A percentile compares a stretch with the other conserved stretches of the same genome.
phyloP scores from a whole-genome alignment of 2,888 invertebrate genomes.

The Callosobruchus maculatus region DNA sequence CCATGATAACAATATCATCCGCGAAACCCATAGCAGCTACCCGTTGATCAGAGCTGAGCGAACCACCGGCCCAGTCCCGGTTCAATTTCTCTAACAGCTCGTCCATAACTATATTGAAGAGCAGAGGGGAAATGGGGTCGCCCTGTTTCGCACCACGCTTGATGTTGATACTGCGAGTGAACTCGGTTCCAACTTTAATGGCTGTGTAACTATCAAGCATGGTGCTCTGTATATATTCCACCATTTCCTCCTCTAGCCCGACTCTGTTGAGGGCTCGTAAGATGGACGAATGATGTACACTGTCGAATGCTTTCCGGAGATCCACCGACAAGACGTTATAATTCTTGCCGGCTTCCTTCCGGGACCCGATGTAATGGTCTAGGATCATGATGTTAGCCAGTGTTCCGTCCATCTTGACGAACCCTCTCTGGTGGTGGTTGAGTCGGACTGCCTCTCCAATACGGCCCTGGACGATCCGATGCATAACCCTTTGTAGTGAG shows the following conservation, averaged over 20 bases:
- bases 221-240: slow-evolving; percentile 1
- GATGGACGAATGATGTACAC: slow-evolving; percentile 21
- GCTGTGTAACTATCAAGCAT: slow-evolving; percentile 8
- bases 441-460: slow-evolving; percentile 10
- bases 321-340: slow-evolving; percentile 18
- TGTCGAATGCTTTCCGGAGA: slow-evolving; percentile 24
- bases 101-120: slow-evolving; percentile 32
- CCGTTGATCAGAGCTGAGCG: background rate
- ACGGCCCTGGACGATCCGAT: slow-evolving; percentile 23
- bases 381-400: slow-evolving; percentile 38
- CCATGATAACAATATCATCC: slow-evolving; percentile 23
- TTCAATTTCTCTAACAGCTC: slow-evolving; percentile 18
- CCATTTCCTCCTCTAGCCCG: slow-evolving; percentile 6
- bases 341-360: background rate
- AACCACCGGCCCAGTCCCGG: background rate
- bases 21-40: slow-evolving; percentile 19
- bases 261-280: slow-evolving; percentile 14
- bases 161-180: slow-evolving; percentile 13
- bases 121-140: slow-evolving; percentile 38
- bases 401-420: slow-evolving; percentile 39
- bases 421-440: slow-evolving; percentile 31
- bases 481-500: slow-evolving; percentile 26
- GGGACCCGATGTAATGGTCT: slow-evolving; percentile 20
- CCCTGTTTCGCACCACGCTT: slow-evolving; percentile 44
- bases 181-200: slow-evolving; percentile 11